Conservation (phyloP, 2,113 vertebrate genomes). For the Patagioenas fasciata region DNA sequence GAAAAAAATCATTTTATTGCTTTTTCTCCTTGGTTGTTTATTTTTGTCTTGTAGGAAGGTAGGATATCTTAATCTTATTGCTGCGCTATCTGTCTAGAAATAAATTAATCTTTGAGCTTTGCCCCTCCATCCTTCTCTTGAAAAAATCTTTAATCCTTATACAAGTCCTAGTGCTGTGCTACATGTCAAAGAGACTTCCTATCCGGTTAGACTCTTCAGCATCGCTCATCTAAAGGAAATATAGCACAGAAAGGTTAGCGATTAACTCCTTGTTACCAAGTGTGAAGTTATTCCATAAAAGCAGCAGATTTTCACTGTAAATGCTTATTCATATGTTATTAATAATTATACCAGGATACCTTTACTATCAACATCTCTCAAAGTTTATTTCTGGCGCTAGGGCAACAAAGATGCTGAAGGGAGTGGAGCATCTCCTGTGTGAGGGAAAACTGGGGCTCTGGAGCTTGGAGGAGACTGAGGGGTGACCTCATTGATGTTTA, state of each 20-base stretch:
- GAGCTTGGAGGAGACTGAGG: too few relatives aligned
- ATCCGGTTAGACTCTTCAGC: not conserved
- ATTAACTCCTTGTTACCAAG: not conserved
- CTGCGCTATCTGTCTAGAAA: not conserved
- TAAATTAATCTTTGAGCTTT: not conserved
- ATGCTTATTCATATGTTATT: not conserved
- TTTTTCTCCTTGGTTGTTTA: slow-evolving; percentile 40
- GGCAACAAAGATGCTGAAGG: too few relatives aligned
- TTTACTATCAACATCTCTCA: not conserved
- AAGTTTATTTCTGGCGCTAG: not conserved
- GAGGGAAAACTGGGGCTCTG: too few relatives aligned
- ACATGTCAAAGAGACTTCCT: not conserved
- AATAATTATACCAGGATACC: not conserved
- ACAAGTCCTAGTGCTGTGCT: not conserved
- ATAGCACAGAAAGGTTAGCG: not conserved
- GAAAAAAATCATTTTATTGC: not conserved
- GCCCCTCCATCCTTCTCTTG: not conserved
- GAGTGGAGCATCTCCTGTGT: too few relatives aligned
- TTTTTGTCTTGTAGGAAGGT: slow-evolving; percentile 33
- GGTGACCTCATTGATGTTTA: too few relatives aligned
- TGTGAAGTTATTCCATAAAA: not conserved
- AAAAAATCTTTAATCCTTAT: not conserved
- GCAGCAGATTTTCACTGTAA: not conserved
- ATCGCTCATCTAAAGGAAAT: not conserved
- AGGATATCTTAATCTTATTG: slow-evolving; percentile 2